Percentiles rank a stretch among this genome's conserved stretches.
Evolutionary conservation across 2,797 vertebrate species (phyloP).

Genomic region (Syngnathus rostellatus): DNA sequence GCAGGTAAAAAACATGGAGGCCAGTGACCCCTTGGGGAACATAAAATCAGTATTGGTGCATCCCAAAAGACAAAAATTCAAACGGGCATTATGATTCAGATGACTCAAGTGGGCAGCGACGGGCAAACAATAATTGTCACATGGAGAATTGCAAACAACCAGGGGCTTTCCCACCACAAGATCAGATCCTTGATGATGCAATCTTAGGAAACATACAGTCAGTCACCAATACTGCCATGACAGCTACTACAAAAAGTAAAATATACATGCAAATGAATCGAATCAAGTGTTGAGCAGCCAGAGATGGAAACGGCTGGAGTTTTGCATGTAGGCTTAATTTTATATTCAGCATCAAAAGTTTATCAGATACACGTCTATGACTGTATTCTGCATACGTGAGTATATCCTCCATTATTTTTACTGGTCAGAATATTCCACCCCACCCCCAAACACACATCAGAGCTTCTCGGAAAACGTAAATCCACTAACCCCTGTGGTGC

Average conservation of each 20-base stretch:
- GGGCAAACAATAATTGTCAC: slow-evolving; percentile 14
- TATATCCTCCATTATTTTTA: not conserved
- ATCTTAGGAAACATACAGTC: slow-evolving; percentile 15
- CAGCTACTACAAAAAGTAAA: not conserved
- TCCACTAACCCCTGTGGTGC: slow-evolving; percentile 24
- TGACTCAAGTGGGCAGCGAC: not conserved
- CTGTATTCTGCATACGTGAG: no score
- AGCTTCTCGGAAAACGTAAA: not conserved
- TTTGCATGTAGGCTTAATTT: not conserved
- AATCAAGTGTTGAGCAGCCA: not conserved
- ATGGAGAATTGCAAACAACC: slow-evolving; percentile 44
- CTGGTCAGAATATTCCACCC: not conserved
- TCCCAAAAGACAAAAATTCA: not conserved
- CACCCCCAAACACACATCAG: not conserved
- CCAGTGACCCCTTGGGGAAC: no score
- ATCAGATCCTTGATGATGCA: slow-evolving; percentile 56
- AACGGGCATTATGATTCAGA: not conserved
- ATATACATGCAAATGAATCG: not conserved
- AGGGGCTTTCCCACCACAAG: slow-evolving; percentile 25
- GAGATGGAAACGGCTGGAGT: not conserved
- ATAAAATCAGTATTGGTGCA: not conserved
- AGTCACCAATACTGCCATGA: not conserved
- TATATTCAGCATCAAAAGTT: no score
- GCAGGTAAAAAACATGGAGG: no score
- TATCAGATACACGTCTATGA: no score